Conservation (phyloP, 2,797 vertebrate genomes). For the Ctenosaura bakeri region DNA sequence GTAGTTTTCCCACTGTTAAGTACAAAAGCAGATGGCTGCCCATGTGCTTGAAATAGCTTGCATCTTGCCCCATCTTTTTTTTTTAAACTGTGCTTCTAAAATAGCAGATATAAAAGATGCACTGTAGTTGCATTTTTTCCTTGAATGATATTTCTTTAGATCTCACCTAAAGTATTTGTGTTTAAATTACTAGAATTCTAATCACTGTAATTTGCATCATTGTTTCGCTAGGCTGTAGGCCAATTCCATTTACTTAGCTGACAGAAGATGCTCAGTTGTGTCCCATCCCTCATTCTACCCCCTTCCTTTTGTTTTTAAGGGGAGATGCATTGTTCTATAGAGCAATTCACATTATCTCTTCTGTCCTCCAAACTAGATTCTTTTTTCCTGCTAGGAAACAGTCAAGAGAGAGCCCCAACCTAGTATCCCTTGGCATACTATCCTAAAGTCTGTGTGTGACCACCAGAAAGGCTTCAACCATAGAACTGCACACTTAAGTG, state of each 20-base stretch:
- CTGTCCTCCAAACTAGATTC: not conserved
- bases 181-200: conserved; percentile 32
- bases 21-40: conserved; percentile 2
- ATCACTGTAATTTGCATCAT: not conserved
- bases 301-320: not conserved
- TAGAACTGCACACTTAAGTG: too few relatives aligned
- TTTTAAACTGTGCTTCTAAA: not conserved
- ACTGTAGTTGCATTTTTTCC: not conserved
- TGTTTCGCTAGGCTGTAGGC: not conserved
- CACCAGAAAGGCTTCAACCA: too few relatives aligned
- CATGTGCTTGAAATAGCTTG: not conserved
- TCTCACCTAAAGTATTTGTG: not conserved
- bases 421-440: too few relatives aligned
- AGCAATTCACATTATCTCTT: conserved; percentile 8
- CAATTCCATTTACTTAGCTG: conserved; percentile 39
- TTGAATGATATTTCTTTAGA: not conserved
- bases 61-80: not conserved
- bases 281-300: not conserved
- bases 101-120: conserved; percentile 10
- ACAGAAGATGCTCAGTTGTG: not conserved
- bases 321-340: conserved; percentile 1
- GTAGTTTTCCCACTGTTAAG: not conserved
- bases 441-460: too few relatives aligned
- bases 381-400: too few relatives aligned
- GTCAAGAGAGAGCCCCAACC: too few relatives aligned